Base-by-base conservation (phyloP, 23 tunicate species). In the Clavelina lepadiformis region DNA sequence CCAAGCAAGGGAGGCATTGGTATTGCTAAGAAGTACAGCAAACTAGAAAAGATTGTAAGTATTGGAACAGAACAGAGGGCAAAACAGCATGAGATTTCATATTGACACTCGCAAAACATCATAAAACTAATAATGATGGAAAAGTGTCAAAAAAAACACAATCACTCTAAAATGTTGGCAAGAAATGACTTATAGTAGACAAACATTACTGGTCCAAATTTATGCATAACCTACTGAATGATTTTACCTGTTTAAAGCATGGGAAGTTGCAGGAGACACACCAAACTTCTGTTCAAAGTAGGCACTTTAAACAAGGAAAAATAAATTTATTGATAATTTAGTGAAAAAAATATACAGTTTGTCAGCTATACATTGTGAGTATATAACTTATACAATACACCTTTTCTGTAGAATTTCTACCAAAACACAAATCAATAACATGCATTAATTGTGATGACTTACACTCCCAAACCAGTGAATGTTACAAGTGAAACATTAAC, bases 1-100 rank as follows among this genome's bases (percentile, higher is more conserved):
- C 98, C 98, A 45, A 93, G 32, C 0, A 93, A 64, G 1, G 98
- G 98, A n/a, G 98, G 79, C 35, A 72, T 76, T 1, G 94, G 94
- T 7, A 88, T 94, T 4, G 98, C 85, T 37, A 93, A 41, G 30
- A 93, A 74, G 53, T 85, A 93, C 19, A 93, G 86, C 26, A 93
- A 85, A 41, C 93, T 83, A 57, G 20, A 54, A 46, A 31, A 46
- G n/a, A n/a, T n/a, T n/a, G n/a, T n/a, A n/a, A n/a, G n/a, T n/a
- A n/a, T n/a, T n/a, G n/a, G n/a, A n/a, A n/a, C n/a, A n/a, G n/a
- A n/a, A n/a, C n/a, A n/a, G n/a, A n/a, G n/a, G n/a, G n/a, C n/a
- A n/a, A n/a, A n/a, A n/a, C n/a, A n/a, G n/a, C n/a, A n/a, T n/a
- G n/a, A n/a, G n/a, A n/a, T n/a, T n/a, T n/a, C n/a, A n/a, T n/a